Conservation (phyloP, 2,888 invertebrate species). For the Cosmorhoe ocellata region DNA sequence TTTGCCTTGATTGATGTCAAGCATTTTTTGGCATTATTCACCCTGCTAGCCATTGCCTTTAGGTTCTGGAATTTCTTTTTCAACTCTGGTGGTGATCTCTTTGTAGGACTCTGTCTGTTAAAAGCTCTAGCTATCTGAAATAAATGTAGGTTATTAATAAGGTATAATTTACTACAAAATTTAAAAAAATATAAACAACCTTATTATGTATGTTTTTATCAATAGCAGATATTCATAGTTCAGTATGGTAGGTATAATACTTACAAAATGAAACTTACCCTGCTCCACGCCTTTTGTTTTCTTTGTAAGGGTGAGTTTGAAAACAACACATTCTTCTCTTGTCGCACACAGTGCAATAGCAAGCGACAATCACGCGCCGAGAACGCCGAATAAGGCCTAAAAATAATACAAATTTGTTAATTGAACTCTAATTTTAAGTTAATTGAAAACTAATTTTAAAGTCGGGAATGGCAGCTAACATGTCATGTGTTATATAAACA, state of each 20-base stretch:
- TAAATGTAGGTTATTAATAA: neutral
- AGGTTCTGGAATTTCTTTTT: conserved; percentile 65
- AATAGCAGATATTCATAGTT: no score
- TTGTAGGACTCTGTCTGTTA: conserved; percentile 61
- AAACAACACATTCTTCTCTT: conserved; percentile 61
- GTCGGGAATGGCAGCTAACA: no score
- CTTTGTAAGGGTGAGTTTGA: conserved; percentile 45
- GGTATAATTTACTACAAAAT: no score
- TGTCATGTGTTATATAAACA: no score
- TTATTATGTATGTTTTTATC: no score
- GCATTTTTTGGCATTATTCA: conserved; percentile 41
- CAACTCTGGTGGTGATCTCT: conserved; percentile 56
- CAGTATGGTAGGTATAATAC: no score
- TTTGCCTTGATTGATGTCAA: conserved; percentile 36
- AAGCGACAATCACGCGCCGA: conserved; percentile 62
- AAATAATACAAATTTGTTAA: neutral
- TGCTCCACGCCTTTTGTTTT: conserved; percentile 59
- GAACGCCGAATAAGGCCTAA: conserved; percentile 49
- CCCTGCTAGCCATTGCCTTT: conserved; percentile 50
- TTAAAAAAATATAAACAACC: no score
- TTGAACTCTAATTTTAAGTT: no score
- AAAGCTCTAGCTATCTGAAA: conserved; percentile 59
- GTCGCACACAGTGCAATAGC: conserved; percentile 62
- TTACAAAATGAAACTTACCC: conserved; percentile 46
- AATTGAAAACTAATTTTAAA: no score